Conservation (phyloP, 1,140 invertebrate species). For the Megalopta genalis region DNA sequence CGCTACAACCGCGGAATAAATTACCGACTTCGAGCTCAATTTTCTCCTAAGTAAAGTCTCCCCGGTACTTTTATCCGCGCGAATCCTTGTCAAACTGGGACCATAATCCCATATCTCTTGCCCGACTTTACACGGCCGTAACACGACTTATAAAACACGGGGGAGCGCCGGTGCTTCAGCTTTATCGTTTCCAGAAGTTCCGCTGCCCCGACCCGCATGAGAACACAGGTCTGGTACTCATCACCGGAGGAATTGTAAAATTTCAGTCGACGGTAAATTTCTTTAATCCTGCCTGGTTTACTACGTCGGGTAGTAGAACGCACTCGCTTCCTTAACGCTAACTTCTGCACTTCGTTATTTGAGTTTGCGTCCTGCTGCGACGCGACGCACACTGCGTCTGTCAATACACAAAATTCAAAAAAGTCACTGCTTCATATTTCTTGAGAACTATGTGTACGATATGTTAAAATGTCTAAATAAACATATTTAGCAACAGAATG, state of each 20-base stretch:
- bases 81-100: background rate
- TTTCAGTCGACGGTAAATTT: background rate
- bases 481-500: too few relatives aligned
- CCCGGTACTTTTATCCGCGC: background rate
- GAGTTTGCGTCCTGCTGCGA: background rate
- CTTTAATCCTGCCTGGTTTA: background rate
- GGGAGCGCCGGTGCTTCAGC: background rate
- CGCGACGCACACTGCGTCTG: too few relatives aligned
- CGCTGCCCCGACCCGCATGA: background rate
- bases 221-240: background rate
- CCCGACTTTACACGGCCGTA: background rate
- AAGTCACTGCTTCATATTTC: too few relatives aligned
- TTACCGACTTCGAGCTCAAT: background rate
- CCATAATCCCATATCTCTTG: background rate
- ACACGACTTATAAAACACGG: background rate
- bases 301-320: background rate
- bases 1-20: background rate
- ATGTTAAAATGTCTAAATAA: too few relatives aligned
- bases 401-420: too few relatives aligned
- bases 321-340: background rate
- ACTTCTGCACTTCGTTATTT: background rate
- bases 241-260: background rate
- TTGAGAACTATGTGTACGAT: too few relatives aligned
- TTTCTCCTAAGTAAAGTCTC: background rate
- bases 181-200: slow-evolving; percentile 4